A percentile compares a stretch with the other conserved stretches of the same genome.
These are phyloP conservation scores for Drosophila murphyi DNA, from an alignment of 1,140 invertebrate species.

Conservation along the genomic window DNA sequence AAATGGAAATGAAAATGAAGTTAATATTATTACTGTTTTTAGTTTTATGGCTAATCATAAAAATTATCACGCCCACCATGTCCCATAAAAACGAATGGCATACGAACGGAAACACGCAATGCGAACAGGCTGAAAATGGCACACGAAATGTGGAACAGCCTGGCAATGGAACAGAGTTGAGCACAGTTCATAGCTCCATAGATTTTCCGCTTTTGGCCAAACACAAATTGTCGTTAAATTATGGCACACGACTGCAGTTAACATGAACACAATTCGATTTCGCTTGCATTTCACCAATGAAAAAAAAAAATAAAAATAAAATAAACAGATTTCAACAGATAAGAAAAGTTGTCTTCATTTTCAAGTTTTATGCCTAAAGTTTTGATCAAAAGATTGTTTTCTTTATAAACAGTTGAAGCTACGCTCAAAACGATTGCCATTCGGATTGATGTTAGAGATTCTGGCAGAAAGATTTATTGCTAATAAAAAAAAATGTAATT, in stretches of 20 bases:
- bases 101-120: slow-evolving; percentile 29
- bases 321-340: background rate
- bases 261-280: slow-evolving; percentile 16
- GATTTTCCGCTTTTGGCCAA: slow-evolving; percentile 11
- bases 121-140: background rate
- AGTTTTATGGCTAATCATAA: slow-evolving; percentile 82
- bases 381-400: no score
- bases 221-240: slow-evolving; percentile 31
- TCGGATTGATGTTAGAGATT: no score
- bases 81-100: slow-evolving; percentile 49
- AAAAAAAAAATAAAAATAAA: background rate
- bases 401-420: no score
- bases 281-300: slow-evolving; percentile 18
- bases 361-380: no score
- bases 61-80: slow-evolving; percentile 80
- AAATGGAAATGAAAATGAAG: slow-evolving; percentile 77
- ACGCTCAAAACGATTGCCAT: no score
- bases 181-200: slow-evolving; percentile 3
- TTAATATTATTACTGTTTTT: slow-evolving; percentile 83
- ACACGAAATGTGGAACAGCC: slow-evolving; percentile 20
- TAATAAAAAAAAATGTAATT: no score
- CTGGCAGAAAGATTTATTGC: no score
- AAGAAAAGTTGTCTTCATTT: no score
- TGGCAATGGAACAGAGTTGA: background rate
- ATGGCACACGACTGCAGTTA: background rate